Percentiles rank a stretch among this genome's conserved stretches.
phyloP scores from a whole-genome alignment of 2,113 vertebrate genomes.

The Xiphias gladius region DNA sequence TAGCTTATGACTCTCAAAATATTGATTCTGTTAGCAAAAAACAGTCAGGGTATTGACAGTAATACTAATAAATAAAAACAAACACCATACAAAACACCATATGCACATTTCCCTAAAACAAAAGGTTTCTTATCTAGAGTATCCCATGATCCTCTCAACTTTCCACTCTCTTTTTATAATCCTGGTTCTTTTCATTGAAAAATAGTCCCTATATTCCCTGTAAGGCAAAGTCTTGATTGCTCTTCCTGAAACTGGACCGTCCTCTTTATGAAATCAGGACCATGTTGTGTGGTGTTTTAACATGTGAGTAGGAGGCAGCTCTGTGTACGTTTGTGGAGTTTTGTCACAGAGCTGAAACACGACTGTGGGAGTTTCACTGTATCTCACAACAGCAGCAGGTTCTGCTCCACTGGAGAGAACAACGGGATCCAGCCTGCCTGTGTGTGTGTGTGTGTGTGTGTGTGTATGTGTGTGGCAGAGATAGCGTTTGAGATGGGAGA shows the following conservation, averaged over 20 bases:
- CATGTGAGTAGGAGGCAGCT: slow-evolving; percentile 54
- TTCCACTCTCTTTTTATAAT: neutral
- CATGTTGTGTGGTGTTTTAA: slow-evolving; percentile 8
- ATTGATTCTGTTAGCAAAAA: neutral
- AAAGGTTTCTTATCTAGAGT: too few species aligned
- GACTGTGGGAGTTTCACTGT: slow-evolving; percentile 60
- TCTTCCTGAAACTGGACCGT: neutral
- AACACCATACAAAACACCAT: neutral
- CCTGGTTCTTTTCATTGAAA: neutral
- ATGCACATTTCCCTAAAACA: neutral
- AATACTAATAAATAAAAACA: neutral
- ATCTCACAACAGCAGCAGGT: slow-evolving; percentile 66
- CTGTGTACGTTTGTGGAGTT: slow-evolving; percentile 45
- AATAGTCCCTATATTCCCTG: neutral
- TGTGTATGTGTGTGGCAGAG: slow-evolving; percentile 2
- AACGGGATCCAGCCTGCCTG: slow-evolving; percentile 49
- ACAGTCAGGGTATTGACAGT: neutral
- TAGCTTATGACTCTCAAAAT: neutral
- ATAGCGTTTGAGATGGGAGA: neutral
- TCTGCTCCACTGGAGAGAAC: slow-evolving; percentile 53
- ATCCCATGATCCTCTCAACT: neutral
- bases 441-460: slow-evolving; percentile 24
- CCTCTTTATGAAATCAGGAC: neutral
- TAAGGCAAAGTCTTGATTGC: neutral
- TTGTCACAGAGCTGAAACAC: slow-evolving; percentile 58